phyloP scores from a whole-genome alignment of 2,113 vertebrate genomes.

The Emydocephalus ijimae region DNA sequence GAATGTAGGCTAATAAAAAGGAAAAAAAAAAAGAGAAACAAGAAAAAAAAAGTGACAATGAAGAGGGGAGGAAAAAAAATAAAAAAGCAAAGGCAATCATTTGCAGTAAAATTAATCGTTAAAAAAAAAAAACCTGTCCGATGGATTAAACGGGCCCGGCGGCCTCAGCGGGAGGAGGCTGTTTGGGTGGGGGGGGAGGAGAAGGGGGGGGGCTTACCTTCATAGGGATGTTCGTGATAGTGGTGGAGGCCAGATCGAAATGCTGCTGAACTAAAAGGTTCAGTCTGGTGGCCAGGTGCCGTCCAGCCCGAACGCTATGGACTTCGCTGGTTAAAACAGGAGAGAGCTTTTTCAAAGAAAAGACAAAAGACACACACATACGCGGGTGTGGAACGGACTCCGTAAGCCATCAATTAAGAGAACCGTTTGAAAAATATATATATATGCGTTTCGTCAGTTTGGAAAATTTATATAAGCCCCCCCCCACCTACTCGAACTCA shows the following conservation, averaged over 20 bases:
- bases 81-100: slow-evolving; percentile 67
- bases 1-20: slow-evolving; percentile 96
- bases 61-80: slow-evolving; percentile 73
- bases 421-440: background rate
- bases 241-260: slow-evolving; percentile 97
- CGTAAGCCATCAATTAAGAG: background rate
- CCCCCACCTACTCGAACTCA: too few species aligned
- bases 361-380: slow-evolving; percentile 9
- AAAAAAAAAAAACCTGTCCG: slow-evolving; percentile 18
- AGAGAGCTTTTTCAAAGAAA: slow-evolving; percentile 70
- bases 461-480: background rate
- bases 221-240: slow-evolving; percentile 99
- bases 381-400: background rate
- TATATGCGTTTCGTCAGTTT: background rate
- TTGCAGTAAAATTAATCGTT: slow-evolving; percentile 69
- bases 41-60: slow-evolving; percentile 88
- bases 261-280: slow-evolving; percentile 97
- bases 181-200: background rate
- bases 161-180: slow-evolving; percentile 12
- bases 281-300: slow-evolving; percentile 91
- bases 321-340: slow-evolving; percentile 89
- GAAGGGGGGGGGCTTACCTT: slow-evolving; percentile 76
- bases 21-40: slow-evolving; percentile 90
- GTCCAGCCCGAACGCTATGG: slow-evolving; percentile 92
- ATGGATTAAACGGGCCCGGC: slow-evolving; percentile 42